A percentile compares a stretch with the other conserved stretches of the same genome.
Conservation (phyloP, 2,113 vertebrate species). For the Peromyscus polionotus region DNA sequence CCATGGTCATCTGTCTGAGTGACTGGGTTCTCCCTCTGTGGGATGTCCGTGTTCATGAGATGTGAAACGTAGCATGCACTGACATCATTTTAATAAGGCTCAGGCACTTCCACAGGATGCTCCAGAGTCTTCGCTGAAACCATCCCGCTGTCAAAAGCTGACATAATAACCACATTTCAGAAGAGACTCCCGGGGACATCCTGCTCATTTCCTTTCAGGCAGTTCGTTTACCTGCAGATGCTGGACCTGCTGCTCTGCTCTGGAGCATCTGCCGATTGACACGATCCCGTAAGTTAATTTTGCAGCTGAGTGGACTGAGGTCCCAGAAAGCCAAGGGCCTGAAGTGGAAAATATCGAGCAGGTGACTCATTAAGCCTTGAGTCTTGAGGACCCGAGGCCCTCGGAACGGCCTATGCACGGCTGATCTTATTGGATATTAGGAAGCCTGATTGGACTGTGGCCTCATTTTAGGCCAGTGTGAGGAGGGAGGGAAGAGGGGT, state of each 20-base stretch:
- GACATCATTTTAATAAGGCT: conserved; percentile 70
- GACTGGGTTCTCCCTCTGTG: not conserved
- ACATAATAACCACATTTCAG: conserved; percentile 59
- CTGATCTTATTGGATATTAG: conserved; percentile 78
- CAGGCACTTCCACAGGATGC: conserved; percentile 48
- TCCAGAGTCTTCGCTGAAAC: conserved; percentile 58
- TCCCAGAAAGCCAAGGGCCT: conserved; percentile 83
- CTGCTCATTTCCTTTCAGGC: conserved; percentile 78
- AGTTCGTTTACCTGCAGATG: conserved; percentile 71
- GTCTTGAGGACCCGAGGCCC: conserved; percentile 57
- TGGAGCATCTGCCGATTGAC: conserved; percentile 18
- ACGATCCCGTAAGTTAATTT: conserved; percentile 79
- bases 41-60: not conserved
- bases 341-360: conserved; percentile 77
- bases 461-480: conserved; percentile 50
- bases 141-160: conserved; percentile 74
- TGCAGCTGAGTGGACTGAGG: conserved; percentile 84
- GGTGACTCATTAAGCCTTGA: conserved; percentile 85
- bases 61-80: not conserved
- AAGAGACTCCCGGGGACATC: conserved; percentile 67
- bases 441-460: conserved; percentile 69
- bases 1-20: not conserved
- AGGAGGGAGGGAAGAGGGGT: conserved; percentile 1
- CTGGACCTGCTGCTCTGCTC: conserved; percentile 44
- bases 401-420: conserved; percentile 41